These are phyloP conservation scores for Pteropus rufus DNA, from an alignment of 2,797 vertebrate genomes.

Conservation along the genomic window DNA sequence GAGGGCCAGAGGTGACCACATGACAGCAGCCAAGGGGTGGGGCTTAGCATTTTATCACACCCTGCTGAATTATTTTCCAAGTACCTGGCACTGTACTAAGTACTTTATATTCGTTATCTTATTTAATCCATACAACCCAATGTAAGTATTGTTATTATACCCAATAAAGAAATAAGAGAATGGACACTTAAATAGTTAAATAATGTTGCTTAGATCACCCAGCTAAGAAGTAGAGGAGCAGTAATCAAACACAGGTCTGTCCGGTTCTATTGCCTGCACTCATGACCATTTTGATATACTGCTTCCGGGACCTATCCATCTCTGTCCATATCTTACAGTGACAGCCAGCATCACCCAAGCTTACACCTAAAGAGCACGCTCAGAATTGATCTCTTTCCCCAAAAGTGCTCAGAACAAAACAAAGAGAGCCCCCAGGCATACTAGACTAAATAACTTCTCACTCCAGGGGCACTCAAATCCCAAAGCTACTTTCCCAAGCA, in stretches of 20 bases:
- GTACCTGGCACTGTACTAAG: not conserved
- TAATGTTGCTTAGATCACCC: not conserved
- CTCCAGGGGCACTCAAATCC: constrained; percentile 49
- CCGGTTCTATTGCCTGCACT: not conserved
- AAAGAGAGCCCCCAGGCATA: constrained; percentile 13
- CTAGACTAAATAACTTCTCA: constrained; percentile 59
- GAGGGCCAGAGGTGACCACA: not conserved
- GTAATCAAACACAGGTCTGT: not conserved
- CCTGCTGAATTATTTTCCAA: not conserved
- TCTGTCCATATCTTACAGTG: not conserved
- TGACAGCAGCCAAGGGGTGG: not conserved
- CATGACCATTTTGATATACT: not conserved
- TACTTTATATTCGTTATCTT: not conserved
- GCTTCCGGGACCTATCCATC: not conserved
- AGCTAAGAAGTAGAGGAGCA: not conserved
- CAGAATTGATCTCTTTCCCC: constrained; percentile 31
- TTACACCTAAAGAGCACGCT: not conserved
- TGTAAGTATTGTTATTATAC: not conserved
- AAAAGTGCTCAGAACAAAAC: constrained; percentile 46
- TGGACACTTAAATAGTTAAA: not conserved
- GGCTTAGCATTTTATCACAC: not conserved
- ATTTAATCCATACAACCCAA: not conserved
- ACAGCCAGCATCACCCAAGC: not conserved
- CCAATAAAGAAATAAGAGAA: not conserved
- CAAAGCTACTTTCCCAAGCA: constrained; percentile 58